These are phyloP conservation scores for Odontothrips loti DNA, from an alignment of 2,888 invertebrate species.

Conservation along the genomic window DNA sequence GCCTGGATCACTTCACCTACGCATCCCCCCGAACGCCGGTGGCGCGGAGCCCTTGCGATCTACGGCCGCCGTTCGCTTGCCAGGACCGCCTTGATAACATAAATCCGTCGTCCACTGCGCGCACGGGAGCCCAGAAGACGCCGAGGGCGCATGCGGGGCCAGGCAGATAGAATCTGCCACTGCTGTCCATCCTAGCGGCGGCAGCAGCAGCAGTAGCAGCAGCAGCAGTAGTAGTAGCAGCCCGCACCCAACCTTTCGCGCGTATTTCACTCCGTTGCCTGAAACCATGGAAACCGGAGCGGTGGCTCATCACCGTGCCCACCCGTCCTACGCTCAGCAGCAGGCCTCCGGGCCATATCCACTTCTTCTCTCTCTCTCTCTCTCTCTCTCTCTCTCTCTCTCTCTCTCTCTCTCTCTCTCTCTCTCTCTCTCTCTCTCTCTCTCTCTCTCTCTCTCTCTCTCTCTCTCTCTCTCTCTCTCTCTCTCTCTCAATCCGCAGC, in stretches of 20 bases:
- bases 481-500: no score
- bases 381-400: not conserved
- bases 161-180: no score
- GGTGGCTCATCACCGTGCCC: not conserved
- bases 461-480: not conserved
- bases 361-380: not conserved
- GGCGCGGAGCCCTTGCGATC: no score
- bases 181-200: no score
- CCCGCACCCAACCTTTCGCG: not conserved
- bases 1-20: no score
- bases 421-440: conserved; percentile 1
- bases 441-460: not conserved
- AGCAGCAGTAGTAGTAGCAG: no score
- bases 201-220: no score
- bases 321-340: not conserved
- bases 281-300: not conserved
- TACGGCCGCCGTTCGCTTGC: no score
- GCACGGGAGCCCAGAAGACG: not conserved
- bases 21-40: no score
- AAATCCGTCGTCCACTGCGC: no score
- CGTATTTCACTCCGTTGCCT: not conserved
- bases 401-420: conserved; percentile 1
- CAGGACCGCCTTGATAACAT: no score
- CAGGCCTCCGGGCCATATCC: not conserved
- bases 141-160: no score